Percentiles rank a stretch among this genome's conserved stretches.
These are phyloP conservation scores for Lindbergichthys nudifrons DNA, from an alignment of 2,797 vertebrate species.

Conservation along the genomic window DNA sequence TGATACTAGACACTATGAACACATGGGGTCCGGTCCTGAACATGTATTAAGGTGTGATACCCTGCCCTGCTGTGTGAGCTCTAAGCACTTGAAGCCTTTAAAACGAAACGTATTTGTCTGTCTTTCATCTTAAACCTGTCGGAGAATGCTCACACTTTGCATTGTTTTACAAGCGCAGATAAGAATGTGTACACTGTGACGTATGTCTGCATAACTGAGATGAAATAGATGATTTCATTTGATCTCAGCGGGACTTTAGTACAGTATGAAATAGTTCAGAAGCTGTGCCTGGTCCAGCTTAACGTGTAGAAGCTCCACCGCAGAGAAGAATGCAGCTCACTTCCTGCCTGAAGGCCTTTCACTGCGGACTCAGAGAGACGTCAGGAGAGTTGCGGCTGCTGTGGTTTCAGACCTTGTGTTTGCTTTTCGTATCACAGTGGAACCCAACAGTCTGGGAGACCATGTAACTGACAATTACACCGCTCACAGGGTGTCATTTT, in stretches of 20 bases:
- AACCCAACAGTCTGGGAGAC: constrained; percentile 35
- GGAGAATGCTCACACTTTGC: background rate
- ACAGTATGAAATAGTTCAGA: constrained; percentile 14
- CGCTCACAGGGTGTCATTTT: constrained; percentile 29
- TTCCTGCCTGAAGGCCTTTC: constrained; percentile 42
- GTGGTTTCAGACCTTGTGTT: constrained; percentile 55
- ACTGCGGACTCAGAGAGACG: constrained; percentile 5
- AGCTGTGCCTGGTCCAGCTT: constrained; percentile 3
- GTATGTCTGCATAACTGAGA: too few species aligned
- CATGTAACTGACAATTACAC: constrained; percentile 14
- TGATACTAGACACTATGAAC: background rate
- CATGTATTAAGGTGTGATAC: too few species aligned
- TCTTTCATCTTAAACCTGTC: background rate
- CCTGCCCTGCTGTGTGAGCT: background rate
- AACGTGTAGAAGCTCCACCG: constrained; percentile 30
- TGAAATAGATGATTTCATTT: too few species aligned
- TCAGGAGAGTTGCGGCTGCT: constrained; percentile 28
- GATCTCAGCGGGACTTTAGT: background rate
- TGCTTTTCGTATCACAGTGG: constrained; percentile 45
- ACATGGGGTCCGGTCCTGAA: too few species aligned
- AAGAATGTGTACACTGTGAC: too few species aligned
- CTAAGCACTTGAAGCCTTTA: background rate
- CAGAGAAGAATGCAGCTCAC: constrained; percentile 36
- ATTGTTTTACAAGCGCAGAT: background rate
- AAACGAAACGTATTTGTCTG: background rate